Evolutionary conservation across 2,888 invertebrate genomes (phyloP), one percentile per base, ranked within the genome.

Genomic region (Melanargia galathea): DNA sequence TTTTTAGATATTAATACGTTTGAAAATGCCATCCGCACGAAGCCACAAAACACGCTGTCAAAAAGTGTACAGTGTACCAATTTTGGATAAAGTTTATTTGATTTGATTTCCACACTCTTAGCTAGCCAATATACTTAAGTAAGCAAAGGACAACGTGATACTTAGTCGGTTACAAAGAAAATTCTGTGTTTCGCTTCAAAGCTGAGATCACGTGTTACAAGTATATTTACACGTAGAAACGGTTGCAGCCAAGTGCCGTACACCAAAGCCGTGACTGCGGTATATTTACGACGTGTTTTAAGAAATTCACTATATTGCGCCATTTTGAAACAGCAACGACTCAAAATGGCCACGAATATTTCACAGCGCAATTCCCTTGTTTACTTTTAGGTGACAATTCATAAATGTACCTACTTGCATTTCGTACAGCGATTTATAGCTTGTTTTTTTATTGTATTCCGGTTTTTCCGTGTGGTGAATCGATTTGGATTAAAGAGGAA

Each of bases 361-460:
- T 59, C 49, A 59, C 51, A 24, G 49, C 49, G 59, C 59, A 59
- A 51, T 59, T 59, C 40, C 40, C 59, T 24, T 51, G 59, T 59
- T 60, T 60, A 46, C 60, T 45, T 55, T 57, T 45, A 51, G 45
- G 38, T 64, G 60, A 57, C 64, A 64, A 61, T 64, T 57, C 64
- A 60, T 63, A 64, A 30, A 30, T 6, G 8, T 60, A 64, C 51
- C 60, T 55, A 51, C 20, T 26, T 60, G 48, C 54, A 38, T 63
- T 59, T 35, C 43, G 16, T 35, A 22, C 33, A 4, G 48, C 48
- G 35, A 35, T 58, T 58, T 57, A 30, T 56, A n/a, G 18, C 11
- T 30, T 45, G 22, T 18, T 30, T 30, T 57, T 45, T 57, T 57
- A 22, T 46, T 46, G 6, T 46, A 13, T 22, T 22, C 11, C 22